Percentiles rank a stretch among this genome's conserved stretches.
These are phyloP conservation scores for Taeniopygia guttata DNA, from an alignment of 2,797 vertebrate genomes.

Conservation along the genomic window DNA sequence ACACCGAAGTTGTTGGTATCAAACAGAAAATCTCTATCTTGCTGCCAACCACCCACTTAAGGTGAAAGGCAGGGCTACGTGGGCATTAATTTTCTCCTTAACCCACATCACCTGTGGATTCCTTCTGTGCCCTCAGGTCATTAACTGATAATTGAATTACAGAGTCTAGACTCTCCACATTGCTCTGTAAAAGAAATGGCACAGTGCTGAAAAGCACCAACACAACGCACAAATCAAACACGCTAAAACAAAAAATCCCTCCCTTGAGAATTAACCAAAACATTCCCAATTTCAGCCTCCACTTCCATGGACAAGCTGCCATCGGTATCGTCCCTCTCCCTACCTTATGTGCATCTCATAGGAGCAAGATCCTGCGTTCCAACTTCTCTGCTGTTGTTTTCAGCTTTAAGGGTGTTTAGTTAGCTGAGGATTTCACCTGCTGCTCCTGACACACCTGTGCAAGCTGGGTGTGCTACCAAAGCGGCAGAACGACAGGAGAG, in stretches of 20 bases:
- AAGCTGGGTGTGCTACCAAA: not conserved
- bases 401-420: not conserved
- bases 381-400: not conserved
- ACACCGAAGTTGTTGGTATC: accelerated
- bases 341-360: accelerated
- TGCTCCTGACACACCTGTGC: not conserved
- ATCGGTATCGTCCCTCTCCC: not conserved
- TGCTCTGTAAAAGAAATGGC: not conserved
- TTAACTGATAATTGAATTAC: not conserved
- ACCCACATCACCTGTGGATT: not conserved
- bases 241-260: not conserved
- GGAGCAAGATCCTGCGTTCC: not conserved
- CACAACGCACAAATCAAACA: not conserved
- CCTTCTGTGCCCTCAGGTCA: not conserved
- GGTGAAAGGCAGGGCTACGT: not conserved
- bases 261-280: not conserved
- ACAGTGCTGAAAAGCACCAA: not conserved
- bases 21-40: not conserved
- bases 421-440: not conserved
- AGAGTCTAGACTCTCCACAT: not conserved
- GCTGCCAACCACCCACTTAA: not conserved
- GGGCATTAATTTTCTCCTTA: not conserved
- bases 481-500: not conserved
- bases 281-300: not conserved
- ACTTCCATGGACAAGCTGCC: not conserved